Base-by-base conservation (phyloP, 2,888 invertebrate genomes). In the Helleia helle region DNA sequence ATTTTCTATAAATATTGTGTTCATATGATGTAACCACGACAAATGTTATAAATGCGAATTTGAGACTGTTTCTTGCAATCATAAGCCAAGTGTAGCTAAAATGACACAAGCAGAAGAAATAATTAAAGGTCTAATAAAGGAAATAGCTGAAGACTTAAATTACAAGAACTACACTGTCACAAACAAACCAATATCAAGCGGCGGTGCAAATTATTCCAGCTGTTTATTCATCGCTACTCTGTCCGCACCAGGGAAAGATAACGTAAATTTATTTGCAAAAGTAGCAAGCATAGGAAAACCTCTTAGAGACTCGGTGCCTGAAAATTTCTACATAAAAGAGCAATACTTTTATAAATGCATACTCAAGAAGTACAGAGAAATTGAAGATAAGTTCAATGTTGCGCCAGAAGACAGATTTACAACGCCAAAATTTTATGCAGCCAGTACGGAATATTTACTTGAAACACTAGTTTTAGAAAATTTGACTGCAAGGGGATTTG, bases 161-260 rank as follows among this genome's bases (percentile, higher is more conserved):
- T 62, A 57, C 43, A 30, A 54, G n/a, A 43, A 59, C 11, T 44
- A 48, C 27, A 36, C 52, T 6, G 37, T 65, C 4, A 42, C 48
- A 24, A 14, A 65, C 1, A 53, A 51, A 7, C 50, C 58, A 3
- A 49, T 62, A n/a, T 54, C 53, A 5, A 63, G 53, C 3, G 63
- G 51, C 1, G 71, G 71, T 1, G 68, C 62, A 0, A 71, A 69
- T 45, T 70, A 62, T 46, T 60, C 64, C 2, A 64, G 68, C 4
- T 47, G 46, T 5, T 43, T 71, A 0, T 61, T 51, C 39, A 43
- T 49, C 11, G 58, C 53, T 2, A 58, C 47, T 9, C 41, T 71
- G 15, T 47, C 50, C 3, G 54, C 52, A 4, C 42, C 47, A 2
- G 46, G 49, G n/a, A 54, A 54, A 38, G 50, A 52, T 4, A 53